These are phyloP conservation scores for Rhyacophila brunnea DNA, from an alignment of 1,140 invertebrate genomes.

Conservation along the genomic window DNA sequence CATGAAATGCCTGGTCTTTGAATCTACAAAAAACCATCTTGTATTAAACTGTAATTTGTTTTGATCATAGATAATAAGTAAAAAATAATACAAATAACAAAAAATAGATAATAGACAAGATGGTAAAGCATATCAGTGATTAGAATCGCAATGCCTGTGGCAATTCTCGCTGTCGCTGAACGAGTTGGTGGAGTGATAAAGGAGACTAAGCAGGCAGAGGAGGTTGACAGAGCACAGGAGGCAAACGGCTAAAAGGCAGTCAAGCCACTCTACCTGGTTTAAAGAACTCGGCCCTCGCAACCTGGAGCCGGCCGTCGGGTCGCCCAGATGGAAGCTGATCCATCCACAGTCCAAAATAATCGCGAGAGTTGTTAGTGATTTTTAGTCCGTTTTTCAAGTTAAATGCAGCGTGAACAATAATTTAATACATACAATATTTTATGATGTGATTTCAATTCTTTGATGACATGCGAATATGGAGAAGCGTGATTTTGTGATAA, in stretches of 20 bases:
- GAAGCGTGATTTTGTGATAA: too few species aligned
- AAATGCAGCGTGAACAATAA: slow-evolving; percentile 32
- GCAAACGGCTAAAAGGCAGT: slow-evolving; percentile 55
- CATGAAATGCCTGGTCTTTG: too few species aligned
- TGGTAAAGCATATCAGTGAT: slow-evolving; percentile 2
- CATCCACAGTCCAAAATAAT: slow-evolving; percentile 2
- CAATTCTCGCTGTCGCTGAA: slow-evolving; percentile 31
- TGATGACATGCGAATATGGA: too few species aligned
- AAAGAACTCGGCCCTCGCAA: slow-evolving; percentile 22
- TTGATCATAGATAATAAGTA: not conserved
- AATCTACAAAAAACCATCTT: too few species aligned
- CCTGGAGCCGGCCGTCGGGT: slow-evolving; percentile 37
- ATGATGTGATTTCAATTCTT: too few species aligned
- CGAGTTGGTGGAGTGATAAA: slow-evolving; percentile 39
- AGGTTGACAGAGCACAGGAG: slow-evolving; percentile 54
- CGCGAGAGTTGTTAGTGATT: not conserved
- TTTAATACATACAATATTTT: not conserved
- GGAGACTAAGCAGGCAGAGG: slow-evolving; percentile 53
- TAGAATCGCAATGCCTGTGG: slow-evolving; percentile 24
- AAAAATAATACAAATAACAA: slow-evolving; percentile 13
- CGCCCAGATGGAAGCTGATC: slow-evolving; percentile 53
- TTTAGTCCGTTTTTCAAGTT: not conserved
- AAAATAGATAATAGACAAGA: too few species aligned
- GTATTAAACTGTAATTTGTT: too few species aligned
- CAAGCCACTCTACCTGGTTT: slow-evolving; percentile 51